Evolutionary conservation across 2,888 invertebrate genomes (phyloP), one percentile per base, ranked within the genome.

Genomic region (Noctua fimbriata): DNA sequence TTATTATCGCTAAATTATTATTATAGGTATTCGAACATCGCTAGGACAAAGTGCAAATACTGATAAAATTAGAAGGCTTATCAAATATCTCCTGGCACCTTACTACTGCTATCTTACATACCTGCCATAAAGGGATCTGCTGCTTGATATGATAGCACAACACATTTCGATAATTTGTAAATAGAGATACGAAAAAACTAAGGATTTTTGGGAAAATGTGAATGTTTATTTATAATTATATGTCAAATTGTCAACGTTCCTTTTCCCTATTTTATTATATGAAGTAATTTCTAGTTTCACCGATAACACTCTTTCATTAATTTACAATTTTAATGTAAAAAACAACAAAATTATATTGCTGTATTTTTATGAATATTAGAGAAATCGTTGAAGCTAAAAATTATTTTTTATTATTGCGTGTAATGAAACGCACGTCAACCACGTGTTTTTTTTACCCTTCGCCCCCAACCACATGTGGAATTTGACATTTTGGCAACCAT

Each of bases 101-200:
- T 74, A 80, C 14, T 72, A 28, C n/a, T 69, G 41, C 14, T 70
- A 85, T 85, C 85, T 80, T 78, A 91, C 93, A 89, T 90, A 92
- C 92, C 88, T 89, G 89, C 79, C 81, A 88, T 87, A 88, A 82
- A 87, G 49, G 78, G 81, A 84, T 82, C 73, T 81, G 58, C 67
- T 69, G 82, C 73, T 79, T 77, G 82, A 70, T 73, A 78, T 69
- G 81, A 86, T 91, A 87, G 83, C 88, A 91, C 82, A 79, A 88
- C 87, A 90, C 92, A 92, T 93, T 88, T 88, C 90, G 78, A 85
- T 89, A 78, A 58, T 52, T 74, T 83, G 65, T 36, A 66, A 73
- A 52, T 65, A 66, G 16, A 76, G 41, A 52, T 65, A 79, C 0
- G 52, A 70, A 36, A 67, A 71, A 73, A 18, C 10, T 16, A 0